phyloP scores from a whole-genome alignment of 2,888 invertebrate species.

The Fabriciana adippe region DNA sequence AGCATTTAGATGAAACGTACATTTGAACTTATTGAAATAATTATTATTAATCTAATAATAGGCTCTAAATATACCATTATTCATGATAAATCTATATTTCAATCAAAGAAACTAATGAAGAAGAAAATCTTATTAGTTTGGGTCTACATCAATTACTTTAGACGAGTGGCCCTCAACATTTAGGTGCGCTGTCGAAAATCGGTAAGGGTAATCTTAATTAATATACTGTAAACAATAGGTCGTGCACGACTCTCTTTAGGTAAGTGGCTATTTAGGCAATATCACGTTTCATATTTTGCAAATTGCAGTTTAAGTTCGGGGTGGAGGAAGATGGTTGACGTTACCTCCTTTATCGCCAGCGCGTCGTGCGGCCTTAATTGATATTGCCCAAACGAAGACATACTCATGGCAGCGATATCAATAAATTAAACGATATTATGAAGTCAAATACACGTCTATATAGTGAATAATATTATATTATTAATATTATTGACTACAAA shows the following conservation, averaged over 20 bases:
- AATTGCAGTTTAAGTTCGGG: constrained; percentile 53
- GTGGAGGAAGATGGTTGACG: constrained; percentile 48
- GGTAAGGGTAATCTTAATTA: constrained; percentile 61
- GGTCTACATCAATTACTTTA: constrained; percentile 22
- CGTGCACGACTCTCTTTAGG: constrained; percentile 58
- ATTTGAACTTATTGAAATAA: too few species aligned
- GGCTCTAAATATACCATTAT: neutral
- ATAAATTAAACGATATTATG: constrained; percentile 46
- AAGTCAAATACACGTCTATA: neutral
- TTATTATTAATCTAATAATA: too few species aligned
- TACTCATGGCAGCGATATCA: constrained; percentile 56
- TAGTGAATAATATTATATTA: neutral
- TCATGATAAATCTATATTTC: neutral
- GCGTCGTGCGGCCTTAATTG: constrained; percentile 67
- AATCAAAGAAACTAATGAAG: neutral
- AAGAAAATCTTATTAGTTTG: neutral
- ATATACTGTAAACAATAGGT: constrained; percentile 66
- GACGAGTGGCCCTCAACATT: constrained; percentile 24
- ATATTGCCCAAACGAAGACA: constrained; percentile 68
- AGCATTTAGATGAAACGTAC: too few species aligned
- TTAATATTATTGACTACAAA: too few species aligned
- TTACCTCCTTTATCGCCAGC: constrained; percentile 53
- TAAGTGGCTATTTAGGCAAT: constrained; percentile 73
- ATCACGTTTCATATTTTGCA: constrained; percentile 74
- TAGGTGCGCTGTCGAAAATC: constrained; percentile 31